Conservation (phyloP, 2,797 vertebrate species). For the Dendrocincla fuliginosa region DNA sequence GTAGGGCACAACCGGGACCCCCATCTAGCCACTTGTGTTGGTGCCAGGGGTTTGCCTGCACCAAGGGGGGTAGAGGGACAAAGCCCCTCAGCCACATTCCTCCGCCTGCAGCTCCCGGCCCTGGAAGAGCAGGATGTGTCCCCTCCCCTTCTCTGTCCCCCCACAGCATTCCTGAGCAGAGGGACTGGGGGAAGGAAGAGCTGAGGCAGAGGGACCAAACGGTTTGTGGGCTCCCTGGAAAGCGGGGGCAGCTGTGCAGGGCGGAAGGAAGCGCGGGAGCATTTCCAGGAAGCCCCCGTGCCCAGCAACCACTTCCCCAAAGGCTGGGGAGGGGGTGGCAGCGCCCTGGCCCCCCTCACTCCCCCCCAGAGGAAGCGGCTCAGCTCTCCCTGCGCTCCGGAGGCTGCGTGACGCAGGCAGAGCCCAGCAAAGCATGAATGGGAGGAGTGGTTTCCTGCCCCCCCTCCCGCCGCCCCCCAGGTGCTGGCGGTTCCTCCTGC, state of each 20-base stretch:
- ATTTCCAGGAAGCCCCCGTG: constrained; percentile 37
- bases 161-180: not conserved
- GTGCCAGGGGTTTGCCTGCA: not conserved
- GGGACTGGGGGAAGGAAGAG: not conserved
- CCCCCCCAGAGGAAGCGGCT: constrained; percentile 48
- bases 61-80: not conserved
- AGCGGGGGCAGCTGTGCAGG: not conserved
- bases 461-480: constrained; percentile 64
- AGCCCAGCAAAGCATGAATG: constrained; percentile 74
- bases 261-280: constrained; percentile 14
- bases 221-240: not conserved
- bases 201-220: not conserved
- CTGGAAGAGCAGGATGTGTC: not conserved
- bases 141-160: not conserved
- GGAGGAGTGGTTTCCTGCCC: constrained; percentile 74
- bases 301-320: not conserved
- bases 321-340: not conserved
- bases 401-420: constrained; percentile 70
- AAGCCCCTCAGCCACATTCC: not conserved
- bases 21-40: rapidly evolving
- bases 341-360: not conserved
- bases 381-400: constrained; percentile 47
- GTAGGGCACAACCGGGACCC: not conserved
- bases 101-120: not conserved
- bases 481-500: constrained; percentile 60